Evolutionary conservation across 2,888 invertebrate species (phyloP), one percentile per base, ranked within the genome.

Genomic region (Trichogramma evanescens): DNA sequence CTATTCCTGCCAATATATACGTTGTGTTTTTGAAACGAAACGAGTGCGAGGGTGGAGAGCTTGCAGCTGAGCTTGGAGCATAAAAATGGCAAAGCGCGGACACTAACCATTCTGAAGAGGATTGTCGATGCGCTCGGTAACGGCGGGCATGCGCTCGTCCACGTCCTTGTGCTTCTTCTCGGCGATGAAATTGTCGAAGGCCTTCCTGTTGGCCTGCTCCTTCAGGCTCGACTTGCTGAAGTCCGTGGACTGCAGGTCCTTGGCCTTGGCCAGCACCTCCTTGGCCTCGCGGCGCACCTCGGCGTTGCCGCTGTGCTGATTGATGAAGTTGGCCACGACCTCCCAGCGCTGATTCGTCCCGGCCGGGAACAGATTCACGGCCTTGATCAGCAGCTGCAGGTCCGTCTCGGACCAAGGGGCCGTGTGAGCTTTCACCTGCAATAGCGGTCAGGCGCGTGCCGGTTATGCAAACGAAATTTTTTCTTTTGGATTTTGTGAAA

Each of bases 301-400:
- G 61, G 83, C 86, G 42, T 55, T 65, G 39, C 80, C 84, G 70
- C 85, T 86, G 68, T 93, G 92, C 71, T 95, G 95, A 77, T 94
- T 94, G 58, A 99, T 87, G 75, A 96, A 99, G 73, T 93, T 91
- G 0, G 97, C 93, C 4, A 99, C 94, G 0, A 96, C 94, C 53
- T 95, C 94, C 83, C 82, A 87, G 71, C 95, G 84, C 74, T 94
- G 91, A 72, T 89, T 90, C 0, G 98, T 99, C 10, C 95, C 99
- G 5, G 97, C 96, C 0, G 99, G 99, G 77, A 97, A 99, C 4
- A 98, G 79, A 79, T 98, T 98, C 0, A 98, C 96, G 26, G 95
- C 96, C 79, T 99, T 99, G 56, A 98, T 95, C 4, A 99, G 83
- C 51, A 94, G 80, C 73, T 94, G 93, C 26, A 94, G 82, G 76